Percentiles rank a stretch among this genome's conserved stretches.
Conservation (phyloP, 2,888 invertebrate genomes). For the Conomelus anceps region DNA sequence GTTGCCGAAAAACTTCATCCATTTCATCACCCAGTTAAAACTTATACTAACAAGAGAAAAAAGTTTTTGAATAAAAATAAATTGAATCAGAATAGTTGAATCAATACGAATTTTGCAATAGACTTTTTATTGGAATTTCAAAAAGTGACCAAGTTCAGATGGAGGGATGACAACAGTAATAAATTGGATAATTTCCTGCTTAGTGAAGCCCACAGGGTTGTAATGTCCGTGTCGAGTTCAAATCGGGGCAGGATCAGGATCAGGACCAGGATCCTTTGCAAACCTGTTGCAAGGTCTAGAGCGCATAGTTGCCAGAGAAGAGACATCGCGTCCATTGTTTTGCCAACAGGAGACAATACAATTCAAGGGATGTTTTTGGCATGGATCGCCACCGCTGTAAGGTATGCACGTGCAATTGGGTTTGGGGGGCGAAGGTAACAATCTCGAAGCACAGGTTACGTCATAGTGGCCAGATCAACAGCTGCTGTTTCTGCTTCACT, state of each 20-base stretch:
- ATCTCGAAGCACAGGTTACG: not conserved
- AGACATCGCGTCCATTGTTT: not conserved
- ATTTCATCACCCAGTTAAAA: too few relatives aligned
- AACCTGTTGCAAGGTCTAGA: not conserved
- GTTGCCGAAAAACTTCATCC: too few relatives aligned
- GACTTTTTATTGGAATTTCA: too few relatives aligned
- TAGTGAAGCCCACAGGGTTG: not conserved
- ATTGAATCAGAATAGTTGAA: too few relatives aligned
- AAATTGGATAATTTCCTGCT: too few relatives aligned
- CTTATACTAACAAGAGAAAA: too few relatives aligned
- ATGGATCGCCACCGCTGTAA: not conserved
- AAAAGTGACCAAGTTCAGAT: too few relatives aligned
- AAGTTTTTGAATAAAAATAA: too few relatives aligned
- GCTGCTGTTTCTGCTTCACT: not conserved
- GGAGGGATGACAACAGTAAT: too few relatives aligned
- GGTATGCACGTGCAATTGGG: not conserved
- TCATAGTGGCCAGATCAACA: constrained; percentile 13
- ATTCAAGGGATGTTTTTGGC: not conserved
- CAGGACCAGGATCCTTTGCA: too few relatives aligned
- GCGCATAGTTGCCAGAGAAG: not conserved
- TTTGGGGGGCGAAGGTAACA: not conserved
- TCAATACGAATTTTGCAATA: not conserved
- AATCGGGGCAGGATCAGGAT: not conserved
- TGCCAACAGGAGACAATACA: not conserved
- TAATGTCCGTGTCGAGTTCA: too few relatives aligned